These are phyloP conservation scores for Ceyx margarethae DNA, from an alignment of 2,113 vertebrate species.

Conservation along the genomic window DNA sequence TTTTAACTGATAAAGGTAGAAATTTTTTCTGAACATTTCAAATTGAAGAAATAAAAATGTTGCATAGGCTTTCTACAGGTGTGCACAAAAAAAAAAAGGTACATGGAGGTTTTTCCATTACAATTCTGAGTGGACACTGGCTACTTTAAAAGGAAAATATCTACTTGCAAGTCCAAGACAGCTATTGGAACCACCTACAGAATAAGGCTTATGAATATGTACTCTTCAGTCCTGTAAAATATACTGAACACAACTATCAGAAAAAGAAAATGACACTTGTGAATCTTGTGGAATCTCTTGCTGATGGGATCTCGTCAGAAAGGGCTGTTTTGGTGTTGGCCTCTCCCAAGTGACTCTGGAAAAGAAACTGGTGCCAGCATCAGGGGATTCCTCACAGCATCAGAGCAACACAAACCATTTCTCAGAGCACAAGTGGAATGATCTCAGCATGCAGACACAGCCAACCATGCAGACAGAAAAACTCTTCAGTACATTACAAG, in stretches of 20 bases:
- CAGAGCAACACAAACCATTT: background rate
- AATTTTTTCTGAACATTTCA: slow-evolving; percentile 39
- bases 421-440: slow-evolving; percentile 17
- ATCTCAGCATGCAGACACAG: slow-evolving; percentile 3
- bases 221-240: slow-evolving; percentile 14
- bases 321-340: background rate
- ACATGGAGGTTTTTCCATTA: slow-evolving; percentile 53
- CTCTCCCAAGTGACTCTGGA: background rate
- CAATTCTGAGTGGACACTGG: slow-evolving; percentile 19
- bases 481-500: slow-evolving; percentile 7
- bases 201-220: slow-evolving; percentile 52
- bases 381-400: background rate
- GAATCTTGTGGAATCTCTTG: background rate
- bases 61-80: slow-evolving; percentile 70
- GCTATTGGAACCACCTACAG: slow-evolving; percentile 22
- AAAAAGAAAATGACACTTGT: background rate
- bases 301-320: background rate
- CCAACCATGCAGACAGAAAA: slow-evolving; percentile 40
- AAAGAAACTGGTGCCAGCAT: background rate
- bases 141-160: slow-evolving; percentile 46
- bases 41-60: slow-evolving; percentile 45
- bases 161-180: slow-evolving; percentile 30
- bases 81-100: slow-evolving; percentile 11
- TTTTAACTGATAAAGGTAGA: slow-evolving; percentile 58
- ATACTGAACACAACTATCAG: background rate